Percentiles rank a stretch among this genome's conserved stretches.
Evolutionary conservation across 2,888 invertebrate genomes (phyloP).

Genomic region (Scaptomyza reducta): DNA sequence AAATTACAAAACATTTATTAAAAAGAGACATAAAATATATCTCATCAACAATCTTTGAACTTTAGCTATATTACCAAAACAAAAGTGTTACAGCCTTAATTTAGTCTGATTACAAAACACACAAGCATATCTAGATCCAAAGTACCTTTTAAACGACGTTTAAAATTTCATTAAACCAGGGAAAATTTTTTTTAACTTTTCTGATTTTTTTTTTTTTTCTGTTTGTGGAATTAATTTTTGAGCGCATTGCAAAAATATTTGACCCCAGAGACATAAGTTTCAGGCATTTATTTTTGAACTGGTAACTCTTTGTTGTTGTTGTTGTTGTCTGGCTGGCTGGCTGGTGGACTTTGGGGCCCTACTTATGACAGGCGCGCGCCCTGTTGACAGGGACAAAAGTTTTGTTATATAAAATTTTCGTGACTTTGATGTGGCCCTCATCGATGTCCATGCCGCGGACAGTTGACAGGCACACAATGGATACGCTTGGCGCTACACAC

Average conservation of each 20-base stretch:
- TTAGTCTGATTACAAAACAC: too few species aligned
- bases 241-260: slow-evolving; percentile 49
- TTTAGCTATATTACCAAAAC: too few species aligned
- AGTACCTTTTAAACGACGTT: neutral
- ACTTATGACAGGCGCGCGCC: slow-evolving; percentile 78
- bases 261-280: slow-evolving; percentile 64
- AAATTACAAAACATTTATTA: neutral
- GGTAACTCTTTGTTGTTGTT: slow-evolving; percentile 7
- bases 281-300: neutral
- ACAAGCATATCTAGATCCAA: neutral
- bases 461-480: slow-evolving; percentile 78
- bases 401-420: slow-evolving; percentile 70
- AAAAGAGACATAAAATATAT: neutral
- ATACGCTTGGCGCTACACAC: slow-evolving; percentile 67
- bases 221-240: slow-evolving; percentile 1
- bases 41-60: too few species aligned
- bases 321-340: slow-evolving; percentile 21
- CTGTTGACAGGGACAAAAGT: slow-evolving; percentile 62
- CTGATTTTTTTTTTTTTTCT: neutral
- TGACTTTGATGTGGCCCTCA: slow-evolving; percentile 79
- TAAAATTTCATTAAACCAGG: slow-evolving; percentile 2
- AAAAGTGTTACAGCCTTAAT: too few species aligned
- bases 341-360: slow-evolving; percentile 37
- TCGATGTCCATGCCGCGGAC: slow-evolving; percentile 68
- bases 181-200: slow-evolving; percentile 4